A percentile compares a stretch with the other conserved stretches of the same genome.
These are phyloP conservation scores for Ceraclea dissimilis DNA, from an alignment of 2,888 invertebrate genomes.

Conservation along the genomic window DNA sequence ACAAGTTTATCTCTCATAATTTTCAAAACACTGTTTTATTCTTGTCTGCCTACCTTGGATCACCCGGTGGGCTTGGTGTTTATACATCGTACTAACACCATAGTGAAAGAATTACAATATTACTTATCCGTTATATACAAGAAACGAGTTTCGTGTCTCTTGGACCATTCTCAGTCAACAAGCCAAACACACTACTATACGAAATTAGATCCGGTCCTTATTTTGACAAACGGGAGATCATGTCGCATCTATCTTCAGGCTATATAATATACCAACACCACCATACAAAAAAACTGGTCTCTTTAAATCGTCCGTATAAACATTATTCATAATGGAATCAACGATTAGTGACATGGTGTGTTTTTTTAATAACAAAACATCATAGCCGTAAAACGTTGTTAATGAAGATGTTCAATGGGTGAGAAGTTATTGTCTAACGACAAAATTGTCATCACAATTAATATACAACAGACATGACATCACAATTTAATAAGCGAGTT, in stretches of 20 bases:
- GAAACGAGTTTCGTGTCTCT: slow-evolving; percentile 10
- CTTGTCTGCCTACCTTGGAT: neutral
- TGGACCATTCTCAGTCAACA: no score
- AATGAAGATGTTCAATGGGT: no score
- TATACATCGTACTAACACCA: neutral
- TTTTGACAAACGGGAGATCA: slow-evolving; percentile 13
- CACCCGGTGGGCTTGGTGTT: slow-evolving; percentile 5
- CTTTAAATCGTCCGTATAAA: neutral
- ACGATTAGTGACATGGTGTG: neutral
- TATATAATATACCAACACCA: neutral
- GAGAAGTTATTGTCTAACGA: no score
- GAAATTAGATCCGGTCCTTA: slow-evolving; percentile 13
- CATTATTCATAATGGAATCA: neutral
- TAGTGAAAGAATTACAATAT: slow-evolving; percentile 9
- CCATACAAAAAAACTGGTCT: neutral
- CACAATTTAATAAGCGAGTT: no score
- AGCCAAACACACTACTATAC: neutral
- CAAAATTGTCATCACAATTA: no score
- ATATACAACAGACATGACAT: no score
- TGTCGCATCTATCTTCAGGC: neutral
- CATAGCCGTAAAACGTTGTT: no score
- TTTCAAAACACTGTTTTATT: no score
- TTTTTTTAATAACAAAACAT: no score
- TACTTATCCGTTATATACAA: slow-evolving; percentile 10
- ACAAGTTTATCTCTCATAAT: neutral